Evolutionary conservation across 1,140 invertebrate genomes (phyloP).

Genomic region (Diorhabda sublineata): DNA sequence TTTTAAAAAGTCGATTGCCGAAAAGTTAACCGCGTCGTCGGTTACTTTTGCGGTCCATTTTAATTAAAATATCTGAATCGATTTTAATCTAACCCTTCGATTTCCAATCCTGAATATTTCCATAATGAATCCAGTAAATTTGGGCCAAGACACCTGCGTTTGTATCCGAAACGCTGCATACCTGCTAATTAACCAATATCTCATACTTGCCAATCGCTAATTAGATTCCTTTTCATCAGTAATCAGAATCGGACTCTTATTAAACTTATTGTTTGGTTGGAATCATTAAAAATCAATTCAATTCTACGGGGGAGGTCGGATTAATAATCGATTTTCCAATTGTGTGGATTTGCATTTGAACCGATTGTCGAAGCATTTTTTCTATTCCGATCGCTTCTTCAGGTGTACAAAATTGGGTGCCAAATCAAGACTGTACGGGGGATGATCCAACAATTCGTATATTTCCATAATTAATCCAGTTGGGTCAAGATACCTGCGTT

Average conservation of each 20-base stretch:
- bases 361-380: no score
- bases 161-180: conserved; percentile 25
- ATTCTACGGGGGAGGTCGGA: no score
- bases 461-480: conserved; percentile 34
- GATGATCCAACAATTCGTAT: no score
- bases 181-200: conserved; percentile 33
- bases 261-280: conserved; percentile 1
- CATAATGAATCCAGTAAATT: conserved; percentile 34
- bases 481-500: conserved; percentile 9
- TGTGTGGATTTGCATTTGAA: no score
- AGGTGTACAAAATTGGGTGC: no score
- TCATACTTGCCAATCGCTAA: conserved; percentile 21
- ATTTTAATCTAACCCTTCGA: conserved; percentile 34
- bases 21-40: neutral
- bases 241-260: conserved; percentile 5
- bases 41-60: conserved; percentile 27
- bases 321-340: no score
- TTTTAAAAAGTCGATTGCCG: neutral
- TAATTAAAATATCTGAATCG: conserved; percentile 41
- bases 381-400: no score
- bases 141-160: conserved; percentile 10
- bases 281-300: neutral
- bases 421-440: no score
- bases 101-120: conserved; percentile 32
- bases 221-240: conserved; percentile 12